A percentile compares a stretch with the other conserved stretches of the same genome.
Conservation (phyloP, 1,140 invertebrate genomes). For the Drosophila subobscura region DNA sequence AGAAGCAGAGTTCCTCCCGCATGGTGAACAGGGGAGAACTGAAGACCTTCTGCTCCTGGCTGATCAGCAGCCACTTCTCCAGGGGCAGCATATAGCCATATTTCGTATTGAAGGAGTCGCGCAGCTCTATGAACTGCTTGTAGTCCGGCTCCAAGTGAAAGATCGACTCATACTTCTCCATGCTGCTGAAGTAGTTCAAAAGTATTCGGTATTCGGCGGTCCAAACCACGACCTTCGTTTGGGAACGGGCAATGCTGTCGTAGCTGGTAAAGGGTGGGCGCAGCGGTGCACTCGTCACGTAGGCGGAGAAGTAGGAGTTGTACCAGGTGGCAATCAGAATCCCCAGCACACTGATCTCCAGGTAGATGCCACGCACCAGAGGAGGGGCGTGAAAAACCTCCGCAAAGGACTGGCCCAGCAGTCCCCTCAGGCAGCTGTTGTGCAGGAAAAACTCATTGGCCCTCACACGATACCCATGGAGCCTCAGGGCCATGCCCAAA, state of each 20-base stretch:
- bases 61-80: slow-evolving; percentile 62
- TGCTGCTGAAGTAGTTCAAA: not conserved
- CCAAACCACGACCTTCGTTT: slow-evolving; percentile 49
- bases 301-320: slow-evolving; percentile 69
- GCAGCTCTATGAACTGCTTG: slow-evolving; percentile 40
- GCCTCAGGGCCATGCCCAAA: slow-evolving; percentile 21
- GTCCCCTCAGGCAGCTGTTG: slow-evolving; percentile 61
- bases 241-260: slow-evolving; percentile 52
- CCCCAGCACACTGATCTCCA: slow-evolving; percentile 62
- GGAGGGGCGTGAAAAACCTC: slow-evolving; percentile 33
- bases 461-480: slow-evolving; percentile 43
- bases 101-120: slow-evolving; percentile 60
- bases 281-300: slow-evolving; percentile 56
- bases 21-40: slow-evolving; percentile 58
- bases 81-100: slow-evolving; percentile 67
- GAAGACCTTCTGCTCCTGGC: slow-evolving; percentile 64
- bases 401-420: slow-evolving; percentile 57
- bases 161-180: slow-evolving; percentile 47
- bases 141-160: slow-evolving; percentile 49
- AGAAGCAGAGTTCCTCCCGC: slow-evolving; percentile 54
- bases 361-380: slow-evolving; percentile 54
- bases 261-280: slow-evolving; percentile 27
- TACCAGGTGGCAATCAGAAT: slow-evolving; percentile 66
- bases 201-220: slow-evolving; percentile 54
- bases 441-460: slow-evolving; percentile 49